Base-by-base conservation (phyloP, 2,888 invertebrate species). In the Girardia tigrina region DNA sequence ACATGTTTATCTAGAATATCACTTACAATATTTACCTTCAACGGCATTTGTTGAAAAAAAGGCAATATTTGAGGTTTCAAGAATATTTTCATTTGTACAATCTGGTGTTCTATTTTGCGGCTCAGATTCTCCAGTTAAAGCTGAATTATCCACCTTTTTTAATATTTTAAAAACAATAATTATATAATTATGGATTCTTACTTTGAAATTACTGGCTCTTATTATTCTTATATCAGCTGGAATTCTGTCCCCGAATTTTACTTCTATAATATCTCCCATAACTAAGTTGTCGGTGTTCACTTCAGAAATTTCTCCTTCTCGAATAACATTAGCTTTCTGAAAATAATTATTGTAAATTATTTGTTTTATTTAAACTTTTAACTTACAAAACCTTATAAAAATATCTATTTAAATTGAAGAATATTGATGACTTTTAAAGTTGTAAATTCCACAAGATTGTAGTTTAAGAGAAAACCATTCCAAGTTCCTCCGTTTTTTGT, bases 1-100 rank as follows among this genome's bases (percentile, higher is more conserved):
- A 74, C 20, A 26, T 2, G 6, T 12, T 12, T 56, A n/a, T 16
- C 70, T 71, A 23, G 23, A 12, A 2, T 20, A 27, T 6, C 4
- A 26, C 4, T 6, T 71, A 26, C 4, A 6, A 14, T 12, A n/a
- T 6, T 28, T 71, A 71, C 93, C 93, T 86, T 94, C 93, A 76
- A 94, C 92, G 80, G 93, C 93, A 85, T 93, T 94, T 78, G 93
- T 94, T 73, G 93, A 94, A 88, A 93, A 94, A 87, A 94, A 94
- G 78, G 92, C 93, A 84, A 94, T 87, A 85, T 94, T 94, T 86
- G 91, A 92, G 78, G 93, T 93, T 87, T 94, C 93, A 82, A 94
- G 85, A 14, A 94, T 94, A 86, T 94, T 94, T 81, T 93, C 92
- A 85, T 92, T 90, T 80, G 94, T 94, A 85, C 90, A 91, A 77